Evolutionary conservation across 2,888 invertebrate species (phyloP).

Genomic region (Prosapia bicincta): DNA sequence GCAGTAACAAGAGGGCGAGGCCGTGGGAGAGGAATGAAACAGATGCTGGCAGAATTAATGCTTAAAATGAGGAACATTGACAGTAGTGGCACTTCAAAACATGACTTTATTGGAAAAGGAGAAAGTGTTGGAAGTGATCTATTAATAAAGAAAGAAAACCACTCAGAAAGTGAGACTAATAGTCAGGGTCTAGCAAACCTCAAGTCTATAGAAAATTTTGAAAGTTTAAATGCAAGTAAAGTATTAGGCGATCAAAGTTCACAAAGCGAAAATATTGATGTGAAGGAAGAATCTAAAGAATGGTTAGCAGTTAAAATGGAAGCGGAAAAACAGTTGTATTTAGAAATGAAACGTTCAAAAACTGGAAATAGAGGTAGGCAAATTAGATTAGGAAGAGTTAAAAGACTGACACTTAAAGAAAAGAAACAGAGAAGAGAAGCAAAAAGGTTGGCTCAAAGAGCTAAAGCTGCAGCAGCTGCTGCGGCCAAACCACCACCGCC

Average conservation of each 20-base stretch:
- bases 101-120: no score
- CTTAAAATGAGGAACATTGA: neutral
- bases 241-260: neutral
- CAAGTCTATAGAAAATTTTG: neutral
- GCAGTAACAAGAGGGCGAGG: constrained; percentile 19
- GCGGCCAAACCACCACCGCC: constrained; percentile 31
- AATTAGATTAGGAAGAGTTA: neutral
- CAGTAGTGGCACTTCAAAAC: neutral
- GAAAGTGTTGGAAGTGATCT: no score
- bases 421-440: constrained; percentile 20
- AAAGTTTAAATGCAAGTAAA: neutral
- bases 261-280: constrained; percentile 9
- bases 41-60: neutral
- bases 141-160: neutral
- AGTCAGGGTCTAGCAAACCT: neutral
- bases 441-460: constrained; percentile 6
- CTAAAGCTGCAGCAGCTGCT: constrained; percentile 4
- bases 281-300: constrained; percentile 33
- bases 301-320: constrained; percentile 25
- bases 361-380: neutral
- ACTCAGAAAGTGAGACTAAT: neutral
- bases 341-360: neutral
- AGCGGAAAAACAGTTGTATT: constrained; percentile 4
- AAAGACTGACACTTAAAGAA: constrained; percentile 14
- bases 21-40: constrained; percentile 26